Evolutionary conservation across 2,113 vertebrate species (phyloP), one percentile per base, ranked within the genome.

Genomic region (Atherinomorus stipes): DNA sequence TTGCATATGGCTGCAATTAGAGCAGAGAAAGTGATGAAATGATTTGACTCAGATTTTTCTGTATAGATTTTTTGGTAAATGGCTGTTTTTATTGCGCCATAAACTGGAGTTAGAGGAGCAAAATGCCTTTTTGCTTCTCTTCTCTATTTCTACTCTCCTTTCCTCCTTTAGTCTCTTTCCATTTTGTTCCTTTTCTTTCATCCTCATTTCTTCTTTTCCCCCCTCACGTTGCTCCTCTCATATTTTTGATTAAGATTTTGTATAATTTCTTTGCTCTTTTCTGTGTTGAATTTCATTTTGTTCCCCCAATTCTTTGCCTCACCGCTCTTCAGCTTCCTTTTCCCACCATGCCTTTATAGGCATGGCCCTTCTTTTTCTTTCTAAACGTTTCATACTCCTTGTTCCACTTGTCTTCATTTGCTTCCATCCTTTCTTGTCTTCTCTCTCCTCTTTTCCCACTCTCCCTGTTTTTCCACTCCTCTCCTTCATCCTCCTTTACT

Each of bases 1-100:
- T 92, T 93, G 91, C 90, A 85, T 88, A 87, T 93, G 92, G 89
- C 92, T 90, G 93, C 94, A 94, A 94, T 95, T 94, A 95, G 90
- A 78, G 76, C 89, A 87, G 91, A 91, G 85, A 83, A 76, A 83
- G 78, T 83, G 82, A 89, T 83, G 61, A 87, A 89, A 91, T 90
- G 78, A 91, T 88, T 85, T 87, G 74, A 78, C 76, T 69, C 23
- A 4, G 78, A 83, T 78, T 83, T 81, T 84, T 74, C 77, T 70
- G 66, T 84, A 88, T 89, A 61, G 87, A 89, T 79, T 79, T 77
- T 85, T 74, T 56, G 70, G 74, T 59, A 76, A 90, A 88, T 86
- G 64, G 67, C 42, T 75, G 54, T 76, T 88, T 90, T 85, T 87
- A 88, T 83, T 28, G 76, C 28, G 1, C 56, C 54, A 69, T 87